A percentile compares a stretch with the other conserved stretches of the same genome.
Conservation (phyloP, 2,797 vertebrate species). For the Neomorphus geoffroyi region DNA sequence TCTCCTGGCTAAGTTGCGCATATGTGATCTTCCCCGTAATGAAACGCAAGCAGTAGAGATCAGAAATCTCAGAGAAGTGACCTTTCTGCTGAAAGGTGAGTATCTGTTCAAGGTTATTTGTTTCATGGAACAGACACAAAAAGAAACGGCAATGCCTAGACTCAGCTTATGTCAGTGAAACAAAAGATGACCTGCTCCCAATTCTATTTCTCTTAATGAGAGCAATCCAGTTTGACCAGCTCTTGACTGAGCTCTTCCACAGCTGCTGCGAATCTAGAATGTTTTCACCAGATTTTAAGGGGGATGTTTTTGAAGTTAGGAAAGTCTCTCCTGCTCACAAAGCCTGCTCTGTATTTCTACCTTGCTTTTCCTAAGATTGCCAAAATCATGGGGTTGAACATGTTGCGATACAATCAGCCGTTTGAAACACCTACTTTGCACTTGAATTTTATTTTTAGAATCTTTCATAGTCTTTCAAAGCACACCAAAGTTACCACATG, state of each 20-base stretch:
- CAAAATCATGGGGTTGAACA: background rate
- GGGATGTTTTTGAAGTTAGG: background rate
- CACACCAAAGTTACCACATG: background rate
- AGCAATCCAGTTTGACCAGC: background rate
- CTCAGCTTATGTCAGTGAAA: background rate
- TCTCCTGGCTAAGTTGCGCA: background rate
- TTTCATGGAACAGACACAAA: background rate
- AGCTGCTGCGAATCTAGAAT: background rate
- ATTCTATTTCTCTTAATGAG: background rate
- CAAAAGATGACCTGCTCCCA: background rate
- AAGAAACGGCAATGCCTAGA: background rate
- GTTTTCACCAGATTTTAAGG: background rate
- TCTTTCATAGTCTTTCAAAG: background rate
- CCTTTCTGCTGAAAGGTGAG: background rate
- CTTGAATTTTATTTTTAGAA: conserved; percentile 19
- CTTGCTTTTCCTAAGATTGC: background rate
- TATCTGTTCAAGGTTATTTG: background rate
- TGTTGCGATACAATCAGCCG: background rate
- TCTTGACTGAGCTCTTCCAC: background rate
- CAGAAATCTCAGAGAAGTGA: background rate
- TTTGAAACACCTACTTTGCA: background rate
- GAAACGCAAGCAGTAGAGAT: background rate
- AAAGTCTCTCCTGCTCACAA: background rate
- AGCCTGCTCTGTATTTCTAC: background rate
- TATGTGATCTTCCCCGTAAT: background rate